phyloP scores from a whole-genome alignment of 2,113 vertebrate genomes.

The Scolopax mira region DNA sequence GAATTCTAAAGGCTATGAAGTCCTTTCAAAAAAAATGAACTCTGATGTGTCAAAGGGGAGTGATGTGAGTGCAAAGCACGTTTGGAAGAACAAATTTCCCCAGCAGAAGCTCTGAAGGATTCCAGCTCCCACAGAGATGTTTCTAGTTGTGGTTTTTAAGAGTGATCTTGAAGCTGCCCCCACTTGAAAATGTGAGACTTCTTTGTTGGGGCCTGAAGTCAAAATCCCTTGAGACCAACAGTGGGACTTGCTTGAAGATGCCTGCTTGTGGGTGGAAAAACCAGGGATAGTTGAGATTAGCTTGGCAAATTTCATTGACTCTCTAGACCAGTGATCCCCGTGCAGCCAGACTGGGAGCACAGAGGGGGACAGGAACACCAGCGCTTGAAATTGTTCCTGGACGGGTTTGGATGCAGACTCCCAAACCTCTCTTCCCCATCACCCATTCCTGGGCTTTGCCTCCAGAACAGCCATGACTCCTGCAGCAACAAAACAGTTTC shows the following conservation, averaged over 20 bases:
- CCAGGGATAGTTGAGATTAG: neutral
- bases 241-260: neutral
- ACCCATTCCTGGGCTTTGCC: neutral
- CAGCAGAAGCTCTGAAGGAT: neutral
- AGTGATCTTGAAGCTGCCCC: neutral
- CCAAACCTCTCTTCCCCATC: neutral
- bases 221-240: neutral
- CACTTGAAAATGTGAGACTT: neutral
- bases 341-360: neutral
- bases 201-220: neutral
- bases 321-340: neutral
- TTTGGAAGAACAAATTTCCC: neutral
- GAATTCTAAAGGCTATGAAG: neutral
- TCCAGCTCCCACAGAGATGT: neutral
- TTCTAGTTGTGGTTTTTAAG: neutral
- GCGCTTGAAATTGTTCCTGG: neutral
- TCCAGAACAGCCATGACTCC: neutral
- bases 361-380: fast-evolving
- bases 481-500: constrained; percentile 18
- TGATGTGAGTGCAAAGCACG: neutral
- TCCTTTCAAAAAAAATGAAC: neutral
- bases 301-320: constrained; percentile 6
- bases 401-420: too few species aligned
- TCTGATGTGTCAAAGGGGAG: neutral
- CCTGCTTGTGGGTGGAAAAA: neutral